Base-by-base conservation (phyloP, 2,797 vertebrate genomes). In the Centropyge bicolor region DNA sequence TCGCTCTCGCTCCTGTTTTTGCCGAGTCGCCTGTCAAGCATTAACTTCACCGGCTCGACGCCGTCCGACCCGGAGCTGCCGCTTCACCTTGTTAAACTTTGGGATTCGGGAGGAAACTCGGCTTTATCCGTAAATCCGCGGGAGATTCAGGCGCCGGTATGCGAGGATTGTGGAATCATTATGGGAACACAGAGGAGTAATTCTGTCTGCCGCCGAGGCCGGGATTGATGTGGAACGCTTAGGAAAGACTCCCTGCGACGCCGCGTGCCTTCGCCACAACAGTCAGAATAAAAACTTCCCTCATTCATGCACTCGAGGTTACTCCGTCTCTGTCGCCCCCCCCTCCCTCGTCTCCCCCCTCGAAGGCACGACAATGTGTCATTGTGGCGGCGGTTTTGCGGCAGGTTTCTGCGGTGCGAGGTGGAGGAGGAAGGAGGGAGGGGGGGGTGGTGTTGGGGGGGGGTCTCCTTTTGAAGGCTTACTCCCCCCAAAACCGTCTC, bases 301-400 rank as follows among this genome's bases (percentile, higher is more conserved):
- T 82, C 85, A 41, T 69, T 86, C 71, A 7, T 64, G 72, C 65
- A 74, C 70, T 60, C 6, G 72, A 86, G 88, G 89, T 93, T 84
- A 70, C 80, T 80, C 80, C 10, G 61, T 77, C 81, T 78, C 84
- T 72, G 73, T 70, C 79, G 68, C 74, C 70, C 70, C 51, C 51
- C 62, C 56, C 73, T 63, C 62, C 70, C 40, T 61, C 22, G 8
- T 68, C 62, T 59, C 31, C 70, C 74, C 65, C 70, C 78, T 84
- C 64, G n/a, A 31, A 87, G 80, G 76, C 78, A 66, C 57, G 78
- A 94, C 93, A 94, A 93, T 94, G 87, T 91, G 91, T 94, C 92
- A 94, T 94, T 94, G 94, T 94, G 91, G 86, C 86, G 8, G 45
- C 2, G 63, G 69, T 80, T 91, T 78, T 85, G 79, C 85, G 74